Base-by-base conservation (phyloP, 2,888 invertebrate genomes). In the Mesoligia furuncula region DNA sequence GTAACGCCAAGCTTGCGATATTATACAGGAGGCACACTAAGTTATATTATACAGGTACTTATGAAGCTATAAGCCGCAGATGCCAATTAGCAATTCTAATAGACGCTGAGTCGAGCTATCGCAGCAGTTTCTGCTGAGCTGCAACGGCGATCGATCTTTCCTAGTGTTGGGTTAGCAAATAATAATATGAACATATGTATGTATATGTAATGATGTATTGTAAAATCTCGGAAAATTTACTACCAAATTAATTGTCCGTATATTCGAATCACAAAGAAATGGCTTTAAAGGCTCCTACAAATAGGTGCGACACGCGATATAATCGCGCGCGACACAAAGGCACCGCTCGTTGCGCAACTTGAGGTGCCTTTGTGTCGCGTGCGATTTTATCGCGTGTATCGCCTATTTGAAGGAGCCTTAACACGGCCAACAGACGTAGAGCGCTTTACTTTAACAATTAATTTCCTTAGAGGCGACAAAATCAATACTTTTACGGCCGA, bases 41-140 rank as follows among this genome's bases (percentile, higher is more conserved):
- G 13, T 39, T 61, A 36, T 64, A 79, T 66, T 73, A 51, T 59
- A 73, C 79, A 75, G 73, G 31, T 3, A n/a, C n/a, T n/a, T n/a
- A n/a, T 65, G 59, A 51, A 59, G 42, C 79, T 45, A 61, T 59
- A 80, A 80, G 70, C 77, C 42, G 74, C 78, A 82, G 81, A 80
- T 72, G 82, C 84, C 87, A 87, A 92, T 92, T 92, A 91, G 90
- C 88, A 89, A 91, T 87, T 89, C 88, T 85, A 89, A 89, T 86
- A 84, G 79, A 80, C 71, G 85, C 85, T 87, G 87, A 89, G 85
- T 84, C 85, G 85, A 82, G 75, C 81, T 77, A 68, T 77, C 76
- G 77, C 79, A 62, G 59, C 82, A 65, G 70, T 72, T 4, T 57
- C 73, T 54, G 45, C 75, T 54, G 51, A 73, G 61, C 51, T 67